These are phyloP conservation scores for Epinotia brunnichana DNA, from an alignment of 2,888 invertebrate genomes.

Conservation along the genomic window DNA sequence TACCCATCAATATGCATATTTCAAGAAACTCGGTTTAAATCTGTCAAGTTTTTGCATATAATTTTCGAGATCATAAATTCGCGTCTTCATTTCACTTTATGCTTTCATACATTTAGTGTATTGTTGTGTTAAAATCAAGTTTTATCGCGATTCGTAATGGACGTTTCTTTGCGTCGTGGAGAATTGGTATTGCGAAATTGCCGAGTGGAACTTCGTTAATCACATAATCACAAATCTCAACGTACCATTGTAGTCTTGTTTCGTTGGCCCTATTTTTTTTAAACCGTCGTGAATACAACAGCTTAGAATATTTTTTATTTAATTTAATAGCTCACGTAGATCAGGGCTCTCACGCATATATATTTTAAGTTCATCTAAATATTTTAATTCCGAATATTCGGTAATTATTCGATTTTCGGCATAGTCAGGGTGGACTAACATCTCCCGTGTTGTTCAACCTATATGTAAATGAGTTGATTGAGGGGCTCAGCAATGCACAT, in stretches of 20 bases:
- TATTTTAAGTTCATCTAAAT: no score
- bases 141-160: constrained; percentile 28
- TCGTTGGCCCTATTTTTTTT: neutral
- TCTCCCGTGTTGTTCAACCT: no score
- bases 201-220: constrained; percentile 26
- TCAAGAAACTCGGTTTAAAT: constrained; percentile 28
- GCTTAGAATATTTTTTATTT: neutral
- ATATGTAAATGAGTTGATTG: no score
- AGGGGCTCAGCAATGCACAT: no score
- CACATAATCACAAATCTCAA: constrained; percentile 15
- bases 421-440: no score
- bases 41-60: constrained; percentile 30
- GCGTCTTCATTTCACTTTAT: constrained; percentile 19
- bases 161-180: constrained; percentile 18
- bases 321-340: no score
- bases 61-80: constrained; percentile 31
- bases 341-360: no score
- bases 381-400: no score
- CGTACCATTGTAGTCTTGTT: neutral
- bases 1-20: constrained; percentile 36
- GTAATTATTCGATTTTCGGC: no score
- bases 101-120: constrained; percentile 29
- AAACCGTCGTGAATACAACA: neutral
- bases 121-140: constrained; percentile 19
- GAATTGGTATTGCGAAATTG: constrained; percentile 27